Evolutionary conservation across 2,113 vertebrate species (phyloP), one percentile per base, ranked within the genome.

Genomic region (Halcyon senegalensis): DNA sequence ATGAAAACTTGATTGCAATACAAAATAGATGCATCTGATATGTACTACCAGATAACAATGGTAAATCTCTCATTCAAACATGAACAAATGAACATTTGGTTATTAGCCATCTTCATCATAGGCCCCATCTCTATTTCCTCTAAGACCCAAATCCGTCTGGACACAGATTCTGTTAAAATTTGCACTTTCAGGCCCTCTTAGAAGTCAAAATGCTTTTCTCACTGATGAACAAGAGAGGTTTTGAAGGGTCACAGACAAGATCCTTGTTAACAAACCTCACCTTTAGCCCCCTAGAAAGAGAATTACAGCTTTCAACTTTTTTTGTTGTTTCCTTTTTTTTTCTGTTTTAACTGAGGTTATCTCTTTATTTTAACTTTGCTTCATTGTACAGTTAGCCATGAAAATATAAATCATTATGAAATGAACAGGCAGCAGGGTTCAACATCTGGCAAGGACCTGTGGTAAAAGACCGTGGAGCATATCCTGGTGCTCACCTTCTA

Each of bases 191-290:
- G 31, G 30, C 16, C 43, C 24, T 89, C 43, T 87, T 59, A 50
- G 39, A 94, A 92, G 43, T 89, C 43, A 91, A 89, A 89, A 91
- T 67, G 53, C 11, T 95, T 89, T 86, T 68, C 48, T 84, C 31
- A 44, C 41, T 87, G 39, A 85, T 85, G 48, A 93, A 73, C 39
- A 83, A 11, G 10, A 91, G 27, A 76, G 58, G 19, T 6, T 19
- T 89, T 79, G 53, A 89, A 93, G 44, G 35, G 44, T 85, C 69
- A 68, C 48, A 56, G 43, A 11, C 12, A 67, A 89, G 77, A 75
- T 64, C 5, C 3, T 58, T 87, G 70, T 69, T 91, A 82, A 89
- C 20, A 94, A 90, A 89, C 21, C 23, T 90, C 77, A 87, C 44
- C 77, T 95, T 89, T 75, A 84, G 9, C 18, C 18, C 24, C 23